Conservation (phyloP, 2,797 vertebrate genomes). For the Phataginus tricuspis region DNA sequence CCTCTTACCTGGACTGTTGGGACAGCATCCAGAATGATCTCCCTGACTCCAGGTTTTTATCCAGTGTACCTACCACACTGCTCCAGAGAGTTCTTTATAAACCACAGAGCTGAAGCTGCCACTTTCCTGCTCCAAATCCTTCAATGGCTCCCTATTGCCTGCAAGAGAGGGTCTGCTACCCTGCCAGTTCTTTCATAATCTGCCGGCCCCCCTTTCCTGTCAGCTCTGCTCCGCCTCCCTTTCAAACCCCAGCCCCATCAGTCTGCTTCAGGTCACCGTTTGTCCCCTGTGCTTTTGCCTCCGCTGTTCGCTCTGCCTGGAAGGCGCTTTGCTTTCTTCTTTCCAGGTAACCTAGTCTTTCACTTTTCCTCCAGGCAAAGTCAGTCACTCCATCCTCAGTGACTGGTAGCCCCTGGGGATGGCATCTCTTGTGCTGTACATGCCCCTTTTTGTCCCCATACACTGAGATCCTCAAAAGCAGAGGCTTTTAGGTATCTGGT, state of each 20-base stretch:
- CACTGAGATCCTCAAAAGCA: not conserved
- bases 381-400: not conserved
- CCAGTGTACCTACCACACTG: fast-evolving
- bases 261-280: not conserved
- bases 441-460: too few relatives aligned
- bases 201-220: not conserved
- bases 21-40: not conserved
- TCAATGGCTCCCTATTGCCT: not conserved
- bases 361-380: not conserved
- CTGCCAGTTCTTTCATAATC: not conserved
- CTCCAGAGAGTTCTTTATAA: not conserved
- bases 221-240: not conserved
- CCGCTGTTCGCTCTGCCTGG: not conserved
- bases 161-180: not conserved
- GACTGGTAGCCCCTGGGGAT: fast-evolving
- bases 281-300: not conserved
- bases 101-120: not conserved
- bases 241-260: not conserved
- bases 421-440: not conserved
- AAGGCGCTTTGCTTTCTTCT: not conserved
- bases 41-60: not conserved
- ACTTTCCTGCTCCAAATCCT: not conserved
- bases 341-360: not conserved
- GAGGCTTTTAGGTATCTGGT: not conserved
- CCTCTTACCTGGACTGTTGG: not conserved